These are phyloP conservation scores for Sciurus vulgaris DNA, from an alignment of 2,797 vertebrate species.

Conservation along the genomic window DNA sequence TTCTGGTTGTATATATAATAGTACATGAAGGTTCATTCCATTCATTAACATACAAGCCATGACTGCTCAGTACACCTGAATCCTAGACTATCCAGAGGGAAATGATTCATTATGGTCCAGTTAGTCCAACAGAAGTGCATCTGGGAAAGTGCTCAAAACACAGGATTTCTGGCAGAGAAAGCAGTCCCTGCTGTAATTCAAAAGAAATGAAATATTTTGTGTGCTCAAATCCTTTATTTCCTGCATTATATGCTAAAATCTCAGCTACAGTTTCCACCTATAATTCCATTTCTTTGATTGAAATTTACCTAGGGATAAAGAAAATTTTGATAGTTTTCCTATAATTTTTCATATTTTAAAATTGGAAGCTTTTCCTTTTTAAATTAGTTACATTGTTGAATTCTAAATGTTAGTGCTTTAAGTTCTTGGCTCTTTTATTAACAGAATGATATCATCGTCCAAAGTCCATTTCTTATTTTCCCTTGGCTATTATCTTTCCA, in stretches of 20 bases:
- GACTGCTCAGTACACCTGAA: not conserved
- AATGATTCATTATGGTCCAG: slow-evolving; percentile 51
- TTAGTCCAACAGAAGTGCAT: not conserved
- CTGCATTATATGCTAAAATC: not conserved
- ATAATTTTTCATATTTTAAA: slow-evolving; percentile 17
- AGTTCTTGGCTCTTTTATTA: not conserved
- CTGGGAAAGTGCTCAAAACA: slow-evolving; percentile 3
- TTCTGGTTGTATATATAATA: not conserved
- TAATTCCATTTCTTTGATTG: not conserved
- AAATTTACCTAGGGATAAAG: not conserved
- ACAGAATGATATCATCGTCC: not conserved
- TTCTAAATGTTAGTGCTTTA: slow-evolving; percentile 25
- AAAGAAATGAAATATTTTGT: not conserved
- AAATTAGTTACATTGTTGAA: not conserved
- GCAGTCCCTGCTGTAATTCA: not conserved
- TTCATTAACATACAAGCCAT: not conserved
- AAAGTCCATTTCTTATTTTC: not conserved
- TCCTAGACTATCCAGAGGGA: not conserved
- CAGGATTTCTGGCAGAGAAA: slow-evolving; percentile 42
- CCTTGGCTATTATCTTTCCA: not conserved
- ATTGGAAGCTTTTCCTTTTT: not conserved
- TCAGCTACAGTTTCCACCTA: not conserved
- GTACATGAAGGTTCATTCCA: not conserved
- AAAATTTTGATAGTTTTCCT: not conserved
- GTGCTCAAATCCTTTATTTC: not conserved